Percentiles rank a stretch among this genome's conserved stretches.
These are phyloP conservation scores for Scyliorhinus canicula DNA, from an alignment of 2,797 vertebrate genomes.

Conservation along the genomic window DNA sequence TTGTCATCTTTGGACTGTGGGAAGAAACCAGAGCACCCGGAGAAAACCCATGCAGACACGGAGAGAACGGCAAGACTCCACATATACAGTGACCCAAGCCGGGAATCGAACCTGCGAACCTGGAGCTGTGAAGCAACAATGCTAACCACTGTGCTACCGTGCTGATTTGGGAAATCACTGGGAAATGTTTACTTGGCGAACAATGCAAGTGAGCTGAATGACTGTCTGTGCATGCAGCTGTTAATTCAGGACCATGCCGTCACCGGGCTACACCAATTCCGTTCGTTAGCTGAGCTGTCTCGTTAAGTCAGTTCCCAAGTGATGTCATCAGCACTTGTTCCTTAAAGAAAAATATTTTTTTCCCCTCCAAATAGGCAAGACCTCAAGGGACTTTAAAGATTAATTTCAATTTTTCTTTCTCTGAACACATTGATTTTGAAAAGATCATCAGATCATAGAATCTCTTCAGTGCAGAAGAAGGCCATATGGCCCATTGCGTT, in stretches of 20 bases:
- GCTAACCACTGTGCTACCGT: too few relatives aligned
- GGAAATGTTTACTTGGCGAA: neutral
- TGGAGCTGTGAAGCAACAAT: too few relatives aligned
- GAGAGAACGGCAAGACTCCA: too few relatives aligned
- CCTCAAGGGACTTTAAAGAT: neutral
- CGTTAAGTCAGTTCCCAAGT: conserved; percentile 5
- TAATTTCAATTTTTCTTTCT: neutral
- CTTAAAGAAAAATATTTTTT: conserved; percentile 19
- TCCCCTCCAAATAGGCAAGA: neutral
- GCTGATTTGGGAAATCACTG: too few relatives aligned
- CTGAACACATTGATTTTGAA: neutral
- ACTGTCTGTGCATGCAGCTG: neutral
- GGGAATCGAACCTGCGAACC: too few relatives aligned
- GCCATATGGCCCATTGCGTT: too few relatives aligned
- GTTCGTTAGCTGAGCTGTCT: conserved; percentile 7
- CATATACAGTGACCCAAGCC: too few relatives aligned
- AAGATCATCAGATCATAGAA: too few relatives aligned
- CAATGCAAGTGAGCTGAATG: neutral
- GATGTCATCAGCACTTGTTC: neutral
- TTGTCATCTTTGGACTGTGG: too few relatives aligned
- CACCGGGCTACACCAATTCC: neutral
- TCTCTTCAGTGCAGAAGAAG: too few relatives aligned
- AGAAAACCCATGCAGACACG: too few relatives aligned
- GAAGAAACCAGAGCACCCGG: too few relatives aligned
- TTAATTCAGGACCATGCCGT: neutral